Base-by-base conservation (phyloP, 2,797 vertebrate genomes). In the Arrhamphus sclerolepis region DNA sequence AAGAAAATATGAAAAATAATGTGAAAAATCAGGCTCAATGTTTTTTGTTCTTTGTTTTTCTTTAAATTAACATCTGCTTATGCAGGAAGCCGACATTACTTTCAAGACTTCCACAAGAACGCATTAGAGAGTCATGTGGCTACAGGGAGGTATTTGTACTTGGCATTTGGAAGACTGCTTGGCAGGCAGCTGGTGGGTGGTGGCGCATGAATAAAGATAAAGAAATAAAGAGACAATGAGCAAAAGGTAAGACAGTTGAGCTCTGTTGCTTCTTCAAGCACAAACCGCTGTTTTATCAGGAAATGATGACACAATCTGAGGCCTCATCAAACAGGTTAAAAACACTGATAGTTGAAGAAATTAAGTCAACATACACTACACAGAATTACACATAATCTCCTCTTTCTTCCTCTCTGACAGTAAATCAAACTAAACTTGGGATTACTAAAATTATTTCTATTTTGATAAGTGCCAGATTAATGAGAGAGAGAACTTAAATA, bases 131-230 rank as follows among this genome's bases (percentile, higher is more conserved):
- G 56, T 49, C 4, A 41, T 10, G 7, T 19, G 48, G 66, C 58
- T 17, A 41, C 48, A 16, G 49, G 38, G 55, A 46, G 46, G 62
- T 75, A 71, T 62, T 64, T 71, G 71, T 68, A 66, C 74, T 72
- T 77, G 72, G 75, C 68, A 75, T 72, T 72, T 78, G 66, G 59
- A 54, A 51, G 64, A 19, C 66, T 78, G 78, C 74, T 63, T 50
- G 65, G 19, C 64, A 61, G 51, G 47, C 26, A 40, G 75, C 7
- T n/a, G 54, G 68, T 69, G 53, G 70, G 63, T 67, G 46, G 76
- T 53, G 78, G 79, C 74, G 73, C 41, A 66, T 65, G 60, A 66
- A 56, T 1, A 61, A 43, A 51, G 60, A 40, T 71, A 56, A 56
- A 68, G 56, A 54, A 63, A 43, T 31, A 48, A 74, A 47, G 46